phyloP scores from a whole-genome alignment of 2,113 vertebrate genomes.

The Sapayoa aenigma region DNA sequence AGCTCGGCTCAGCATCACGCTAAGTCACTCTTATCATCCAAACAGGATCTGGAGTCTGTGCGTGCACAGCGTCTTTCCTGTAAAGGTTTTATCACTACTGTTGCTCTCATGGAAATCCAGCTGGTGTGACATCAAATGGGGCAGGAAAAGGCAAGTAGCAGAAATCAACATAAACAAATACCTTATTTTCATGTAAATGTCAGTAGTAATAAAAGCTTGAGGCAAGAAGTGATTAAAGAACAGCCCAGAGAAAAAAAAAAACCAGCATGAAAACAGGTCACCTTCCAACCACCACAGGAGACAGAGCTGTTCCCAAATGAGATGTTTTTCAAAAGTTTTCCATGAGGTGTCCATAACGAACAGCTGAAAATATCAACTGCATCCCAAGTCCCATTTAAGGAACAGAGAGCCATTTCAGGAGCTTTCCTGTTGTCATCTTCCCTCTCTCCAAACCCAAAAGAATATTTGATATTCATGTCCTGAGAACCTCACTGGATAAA shows the following conservation, averaged over 20 bases:
- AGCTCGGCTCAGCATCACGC: background rate
- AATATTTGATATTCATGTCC: background rate
- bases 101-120: slow-evolving; percentile 1
- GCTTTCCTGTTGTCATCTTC: background rate
- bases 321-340: slow-evolving; percentile 56
- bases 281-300: slow-evolving; percentile 7
- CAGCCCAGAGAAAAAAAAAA: background rate
- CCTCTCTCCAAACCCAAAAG: background rate
- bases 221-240: slow-evolving; percentile 20
- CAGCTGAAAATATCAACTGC: slow-evolving; percentile 25
- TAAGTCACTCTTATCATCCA: slow-evolving; percentile 30
- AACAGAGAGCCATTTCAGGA: slow-evolving; percentile 21
- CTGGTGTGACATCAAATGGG: background rate
- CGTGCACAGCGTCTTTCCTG: background rate
- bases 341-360: background rate
- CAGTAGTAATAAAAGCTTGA: slow-evolving; percentile 17
- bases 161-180: slow-evolving; percentile 3
- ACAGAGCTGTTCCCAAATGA: slow-evolving; percentile 18
- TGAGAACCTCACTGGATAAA: background rate
- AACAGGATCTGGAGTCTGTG: slow-evolving; percentile 22
- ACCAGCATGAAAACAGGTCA: background rate
- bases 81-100: background rate
- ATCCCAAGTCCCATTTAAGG: slow-evolving; percentile 18
- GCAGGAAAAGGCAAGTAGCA: background rate
- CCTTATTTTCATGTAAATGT: slow-evolving; percentile 34